phyloP scores from a whole-genome alignment of 2,113 vertebrate genomes.

The Myiagra hebetior region DNA sequence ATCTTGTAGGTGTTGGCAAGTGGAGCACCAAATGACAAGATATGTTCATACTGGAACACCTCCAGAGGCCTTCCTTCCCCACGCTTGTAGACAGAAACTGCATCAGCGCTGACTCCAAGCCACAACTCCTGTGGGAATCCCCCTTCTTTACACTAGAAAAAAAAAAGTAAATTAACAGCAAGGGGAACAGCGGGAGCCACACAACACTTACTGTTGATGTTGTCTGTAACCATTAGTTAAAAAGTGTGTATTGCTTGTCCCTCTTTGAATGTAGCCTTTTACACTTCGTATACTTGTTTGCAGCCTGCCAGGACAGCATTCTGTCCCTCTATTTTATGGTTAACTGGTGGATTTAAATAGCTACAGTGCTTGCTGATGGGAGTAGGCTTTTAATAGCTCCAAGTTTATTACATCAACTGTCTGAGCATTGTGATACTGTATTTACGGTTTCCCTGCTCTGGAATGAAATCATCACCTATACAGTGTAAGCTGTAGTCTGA shows the following conservation, averaged over 20 bases:
- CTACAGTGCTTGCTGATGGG: neutral
- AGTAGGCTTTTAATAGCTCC: neutral
- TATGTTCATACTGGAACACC: conserved; percentile 91
- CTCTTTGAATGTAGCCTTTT: neutral
- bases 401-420: neutral
- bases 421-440: neutral
- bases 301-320: neutral
- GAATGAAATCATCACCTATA: neutral
- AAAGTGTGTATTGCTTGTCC: neutral
- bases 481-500: neutral
- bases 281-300: neutral
- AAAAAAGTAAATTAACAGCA: neutral
- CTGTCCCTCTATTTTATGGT: neutral
- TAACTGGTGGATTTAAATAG: neutral
- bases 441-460: neutral
- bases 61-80: conserved; percentile 90
- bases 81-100: conserved; percentile 93
- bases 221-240: neutral
- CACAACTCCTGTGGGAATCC: conserved; percentile 90
- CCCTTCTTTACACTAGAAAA: conserved; percentile 83
- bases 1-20: conserved; percentile 93
- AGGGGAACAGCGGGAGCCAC: neutral
- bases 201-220: neutral
- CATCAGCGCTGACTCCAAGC: conserved; percentile 89
- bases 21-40: conserved; percentile 93